These are phyloP conservation scores for Periparus ater DNA, from an alignment of 2,797 vertebrate species.

Conservation along the genomic window DNA sequence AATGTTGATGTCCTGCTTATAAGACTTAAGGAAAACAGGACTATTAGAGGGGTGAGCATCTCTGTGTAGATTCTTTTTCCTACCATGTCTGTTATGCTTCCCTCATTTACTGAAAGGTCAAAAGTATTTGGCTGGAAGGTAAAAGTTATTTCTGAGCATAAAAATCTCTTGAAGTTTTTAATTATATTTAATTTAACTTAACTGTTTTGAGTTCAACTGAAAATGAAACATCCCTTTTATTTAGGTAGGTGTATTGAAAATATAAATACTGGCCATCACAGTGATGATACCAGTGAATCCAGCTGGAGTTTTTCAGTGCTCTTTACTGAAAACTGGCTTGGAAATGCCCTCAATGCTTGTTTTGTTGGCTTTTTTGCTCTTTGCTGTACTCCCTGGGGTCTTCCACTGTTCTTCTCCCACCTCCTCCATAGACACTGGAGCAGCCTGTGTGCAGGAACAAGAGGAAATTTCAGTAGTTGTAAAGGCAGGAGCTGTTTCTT, in stretches of 20 bases:
- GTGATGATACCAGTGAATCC: neutral
- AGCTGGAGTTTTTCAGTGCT: neutral
- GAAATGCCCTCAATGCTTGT: neutral
- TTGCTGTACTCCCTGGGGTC: neutral
- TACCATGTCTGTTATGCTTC: neutral
- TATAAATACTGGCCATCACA: neutral
- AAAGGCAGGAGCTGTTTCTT: neutral
- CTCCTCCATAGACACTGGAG: neutral
- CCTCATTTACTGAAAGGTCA: neutral
- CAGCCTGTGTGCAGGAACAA: neutral
- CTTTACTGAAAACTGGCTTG: neutral
- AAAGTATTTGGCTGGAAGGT: neutral
- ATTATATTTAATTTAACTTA: neutral
- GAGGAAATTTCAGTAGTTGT: neutral
- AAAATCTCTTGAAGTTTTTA: neutral
- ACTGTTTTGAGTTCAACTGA: neutral
- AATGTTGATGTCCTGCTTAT: neutral
- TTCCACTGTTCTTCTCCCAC: neutral
- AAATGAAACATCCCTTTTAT: neutral
- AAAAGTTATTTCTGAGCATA: neutral
- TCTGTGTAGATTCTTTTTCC: neutral
- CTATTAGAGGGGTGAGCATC: neutral
- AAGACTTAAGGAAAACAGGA: neutral
- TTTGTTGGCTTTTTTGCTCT: neutral
- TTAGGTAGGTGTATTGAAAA: neutral